Evolutionary conservation across 2,888 invertebrate species (phyloP).

Genomic region (Lordiphosa fenestrarum): DNA sequence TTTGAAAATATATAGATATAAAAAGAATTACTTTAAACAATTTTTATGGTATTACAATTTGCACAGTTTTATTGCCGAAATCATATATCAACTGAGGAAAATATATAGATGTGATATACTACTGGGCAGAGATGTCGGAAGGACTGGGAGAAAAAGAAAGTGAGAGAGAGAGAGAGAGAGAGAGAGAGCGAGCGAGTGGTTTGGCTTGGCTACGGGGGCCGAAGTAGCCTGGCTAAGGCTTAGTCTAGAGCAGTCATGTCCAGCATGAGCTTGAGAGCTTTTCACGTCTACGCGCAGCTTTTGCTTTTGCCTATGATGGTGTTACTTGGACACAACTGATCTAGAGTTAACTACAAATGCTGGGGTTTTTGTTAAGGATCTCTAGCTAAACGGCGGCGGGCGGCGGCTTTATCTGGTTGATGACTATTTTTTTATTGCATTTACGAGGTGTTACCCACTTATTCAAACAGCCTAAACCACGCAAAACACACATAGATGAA

Average conservation of each 20-base stretch:
- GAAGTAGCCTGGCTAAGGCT: slow-evolving; percentile 19
- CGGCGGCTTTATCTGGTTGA: slow-evolving; percentile 27
- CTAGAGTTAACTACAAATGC: no score
- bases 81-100: slow-evolving; percentile 55
- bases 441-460: slow-evolving; percentile 34
- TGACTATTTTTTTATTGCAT: slow-evolving; percentile 7
- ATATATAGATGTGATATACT: slow-evolving; percentile 12
- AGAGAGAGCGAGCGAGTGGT: slow-evolving; percentile 13
- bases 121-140: slow-evolving; percentile 29
- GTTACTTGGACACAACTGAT: no score
- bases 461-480: slow-evolving; percentile 79
- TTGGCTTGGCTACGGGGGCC: slow-evolving; percentile 8
- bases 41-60: slow-evolving; percentile 72
- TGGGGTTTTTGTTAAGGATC: slow-evolving; percentile 17
- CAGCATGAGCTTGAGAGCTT: no score
- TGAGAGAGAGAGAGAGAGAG: slow-evolving; percentile 29
- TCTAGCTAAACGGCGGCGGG: slow-evolving; percentile 52
- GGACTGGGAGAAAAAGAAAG: slow-evolving; percentile 29
- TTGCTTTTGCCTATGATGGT: no score
- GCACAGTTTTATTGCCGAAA: slow-evolving; percentile 64
- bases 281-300: no score
- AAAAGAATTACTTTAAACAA: slow-evolving; percentile 18
- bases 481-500: slow-evolving; percentile 79
- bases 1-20: slow-evolving; percentile 46
- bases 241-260: slow-evolving; percentile 24